These are phyloP conservation scores for Prosopocoilus inquinatus DNA, from an alignment of 2,888 invertebrate genomes.

Conservation along the genomic window DNA sequence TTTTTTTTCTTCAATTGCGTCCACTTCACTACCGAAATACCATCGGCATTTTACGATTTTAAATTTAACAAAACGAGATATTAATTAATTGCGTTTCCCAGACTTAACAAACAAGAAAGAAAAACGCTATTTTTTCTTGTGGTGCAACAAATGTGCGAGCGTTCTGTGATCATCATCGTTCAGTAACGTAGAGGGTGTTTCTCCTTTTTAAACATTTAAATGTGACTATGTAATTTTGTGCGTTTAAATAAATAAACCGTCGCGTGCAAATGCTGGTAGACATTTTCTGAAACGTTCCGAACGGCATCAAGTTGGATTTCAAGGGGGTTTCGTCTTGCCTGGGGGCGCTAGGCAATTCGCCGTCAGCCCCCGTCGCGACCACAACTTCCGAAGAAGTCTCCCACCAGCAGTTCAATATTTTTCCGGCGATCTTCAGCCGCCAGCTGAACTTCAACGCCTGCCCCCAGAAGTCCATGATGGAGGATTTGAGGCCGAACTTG, in stretches of 20 bases:
- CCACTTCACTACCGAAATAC: no score
- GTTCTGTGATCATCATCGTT: neutral
- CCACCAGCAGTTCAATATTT: conserved; percentile 86
- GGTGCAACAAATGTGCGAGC: no score
- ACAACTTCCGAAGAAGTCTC: conserved; percentile 54
- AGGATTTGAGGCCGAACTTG: conserved; percentile 79
- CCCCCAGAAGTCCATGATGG: conserved; percentile 75
- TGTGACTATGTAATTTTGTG: conserved; percentile 10
- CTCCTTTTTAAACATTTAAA: neutral
- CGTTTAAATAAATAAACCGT: neutral
- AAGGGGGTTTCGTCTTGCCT: conserved; percentile 70
- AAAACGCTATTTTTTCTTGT: no score
- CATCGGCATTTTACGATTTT: no score
- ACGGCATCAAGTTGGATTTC: conserved; percentile 81
- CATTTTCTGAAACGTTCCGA: conserved; percentile 10
- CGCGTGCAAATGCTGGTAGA: no score
- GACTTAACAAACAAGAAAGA: no score
- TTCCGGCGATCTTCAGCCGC: conserved; percentile 86
- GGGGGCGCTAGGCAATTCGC: conserved; percentile 61
- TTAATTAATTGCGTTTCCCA: no score
- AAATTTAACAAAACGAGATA: no score
- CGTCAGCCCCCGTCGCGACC: conserved; percentile 54
- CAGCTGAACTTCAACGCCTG: conserved; percentile 79
- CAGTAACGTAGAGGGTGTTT: no score
- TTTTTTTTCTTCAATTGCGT: no score